Evolutionary conservation across 1,140 invertebrate genomes (phyloP), one percentile per base, ranked within the genome.

Genomic region (Eumeta japonica): DNA sequence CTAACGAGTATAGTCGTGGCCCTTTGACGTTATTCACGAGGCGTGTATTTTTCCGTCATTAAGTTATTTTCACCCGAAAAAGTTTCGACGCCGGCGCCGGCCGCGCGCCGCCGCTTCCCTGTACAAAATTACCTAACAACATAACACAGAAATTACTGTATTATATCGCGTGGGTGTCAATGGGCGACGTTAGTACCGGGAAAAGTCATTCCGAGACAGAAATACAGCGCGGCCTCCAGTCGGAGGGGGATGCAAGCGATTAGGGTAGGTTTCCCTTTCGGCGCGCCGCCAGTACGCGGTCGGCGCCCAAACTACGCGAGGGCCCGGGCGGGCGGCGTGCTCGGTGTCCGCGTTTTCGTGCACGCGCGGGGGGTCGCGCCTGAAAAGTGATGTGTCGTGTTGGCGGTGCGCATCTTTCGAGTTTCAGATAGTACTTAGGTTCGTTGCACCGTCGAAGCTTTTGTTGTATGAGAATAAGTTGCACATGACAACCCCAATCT

Each of bases 201-300:
- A 60, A 56, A 55, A 60, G 45, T 52, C 42, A 47, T 33, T 24
- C 28, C 16, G 58, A 54, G 50, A 61, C 37, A 38, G 31, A 39
- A 11, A 49, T 52, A 57, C 15, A 4, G 11, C 10, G 14, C 5
- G 10, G 15, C 13, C 15, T n/a, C 4, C 9, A 7, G 43, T 4
- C 7, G 13, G 41, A 53, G 35, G 40, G 45, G 39, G 51, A 51
- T 10, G 37, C 39, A 17, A 10, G 31, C 30, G 10, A n/a, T 14
- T 35, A 46, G 43, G 56, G 58, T 49, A 48, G 52, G 43, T 65
- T 66, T 66, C 56, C 52, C 58, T 66, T 53, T 63, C 58, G 55
- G 58, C 62, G 48, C 50, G 48, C 44, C 41, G 44, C 28, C 30
- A 41, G 43, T n/a, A 35, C 35, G 38, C 13, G 16, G 29, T 2